Base-by-base conservation (phyloP, 1,140 invertebrate genomes). In the Myzus persicae region DNA sequence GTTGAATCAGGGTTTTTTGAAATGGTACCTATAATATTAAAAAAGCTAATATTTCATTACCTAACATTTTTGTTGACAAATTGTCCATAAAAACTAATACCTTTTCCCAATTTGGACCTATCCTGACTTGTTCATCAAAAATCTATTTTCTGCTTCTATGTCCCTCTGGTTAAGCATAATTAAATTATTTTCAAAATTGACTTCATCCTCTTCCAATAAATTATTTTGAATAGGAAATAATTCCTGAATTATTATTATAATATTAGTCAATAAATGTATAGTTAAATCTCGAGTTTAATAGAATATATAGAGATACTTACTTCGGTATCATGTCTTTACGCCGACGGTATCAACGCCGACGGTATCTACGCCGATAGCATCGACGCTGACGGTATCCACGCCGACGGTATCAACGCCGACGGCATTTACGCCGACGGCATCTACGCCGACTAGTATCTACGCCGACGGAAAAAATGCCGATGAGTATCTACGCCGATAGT, bases 191-290 rank as follows among this genome's bases (percentile, higher is more conserved):
- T 76, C 14, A 76, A 76, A n/a, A 76, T 76, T 76, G 8, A 31
- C 59, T 76, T 76, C 31, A n/a, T 76, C 59, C 59, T 76, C 59
- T n/a, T n/a, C 31, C 51, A 54, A 54, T 54, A 54, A 54, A 76
- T 76, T 76, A 76, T 76, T 67, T 76, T 31, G 26, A 2, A 11
- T 76, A n/a, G 14, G 26, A 76, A 31, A 76, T 9, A 76, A n/a
- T 76, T 76, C 59, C 31, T 76, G 59, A 76, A 76, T 76, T n/a
- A 76, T 76, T n/a, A 76, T 76, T 76, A n/a, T n/a, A n/a, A 76
- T 76, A 76, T 76, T 54, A 54, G 4, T 54, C 51, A 54, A 54
- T 26, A 54, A 54, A 26, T 26, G 51, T 54, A 54, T 54, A 54
- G 51, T 54, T 54, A 26, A 26, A 54, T 54, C n/a, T n/a, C n/a